Evolutionary conservation across 92 coral and sea anemone genomes (phyloP), one percentile per base, ranked within the genome.

Genomic region (Parazoanthus atlanticus): DNA sequence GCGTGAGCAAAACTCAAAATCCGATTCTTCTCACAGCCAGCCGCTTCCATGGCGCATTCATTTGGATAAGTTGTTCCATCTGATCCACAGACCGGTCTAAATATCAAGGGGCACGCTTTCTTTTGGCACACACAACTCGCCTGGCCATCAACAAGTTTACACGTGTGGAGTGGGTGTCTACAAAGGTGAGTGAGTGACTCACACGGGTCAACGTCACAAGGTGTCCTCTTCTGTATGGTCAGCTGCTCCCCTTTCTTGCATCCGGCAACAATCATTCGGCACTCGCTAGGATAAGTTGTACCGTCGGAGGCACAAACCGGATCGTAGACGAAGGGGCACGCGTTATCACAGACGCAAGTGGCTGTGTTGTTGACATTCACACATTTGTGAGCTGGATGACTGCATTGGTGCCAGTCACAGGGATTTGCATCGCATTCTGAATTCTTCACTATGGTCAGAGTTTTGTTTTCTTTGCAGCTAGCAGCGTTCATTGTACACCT

Each of bases 281-380:
- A 97, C 74, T 89, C 96, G 33, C 90, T 97, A 33, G 91, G 90
- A 82, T 97, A 97, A 25, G 95, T 90, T 13, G 84, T 89, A 81
- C 93, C 95, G 88, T 97, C 98, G 2, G 98, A 94, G 32, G 95
- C 99, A 88, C 99, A 97, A 11, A 97, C 96, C 30, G 99, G 99
- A 11, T 85, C 88, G 56, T 41, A 89, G 40, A 89, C 85, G 52
- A 74, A 32, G 5, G 92, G 90, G 74, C 93, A 91, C 21, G 81
- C 88, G 65, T 66, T 81, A 41, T 78, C 61, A 72, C 99, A 97
- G 32, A 90, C 93, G 86, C 99, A 97, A 21, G 88, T 80, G 3
- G 94, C 94, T 36, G 89, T 78, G 85, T 96, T 95, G 61, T 90
- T 54, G 76, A 81, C n/a, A 10, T 82, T 86, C 65, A 81, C 70